A percentile compares a stretch with the other conserved stretches of the same genome.
Evolutionary conservation across 2,113 vertebrate genomes (phyloP).

Genomic region (Pelmatolapia mariae): DNA sequence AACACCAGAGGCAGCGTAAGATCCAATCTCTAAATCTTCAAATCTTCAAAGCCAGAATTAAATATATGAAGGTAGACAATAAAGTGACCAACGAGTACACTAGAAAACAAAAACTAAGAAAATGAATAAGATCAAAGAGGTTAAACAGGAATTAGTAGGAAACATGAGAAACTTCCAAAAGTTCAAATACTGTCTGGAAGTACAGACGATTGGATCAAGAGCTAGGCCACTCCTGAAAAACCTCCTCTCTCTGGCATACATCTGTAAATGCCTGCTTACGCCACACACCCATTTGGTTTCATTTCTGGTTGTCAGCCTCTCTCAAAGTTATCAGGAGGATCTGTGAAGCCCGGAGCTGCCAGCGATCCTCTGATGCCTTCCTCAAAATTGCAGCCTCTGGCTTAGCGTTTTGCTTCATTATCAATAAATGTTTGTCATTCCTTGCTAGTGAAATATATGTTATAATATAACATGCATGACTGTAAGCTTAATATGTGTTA

Average conservation of each 20-base stretch:
- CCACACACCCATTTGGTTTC: neutral
- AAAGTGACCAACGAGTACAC: neutral
- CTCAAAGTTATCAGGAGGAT: neutral
- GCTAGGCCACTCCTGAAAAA: neutral
- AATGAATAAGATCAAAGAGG: fast-evolving
- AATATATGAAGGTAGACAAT: neutral
- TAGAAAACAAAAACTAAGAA: neutral
- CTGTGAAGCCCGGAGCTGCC: neutral
- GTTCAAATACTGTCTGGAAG: neutral
- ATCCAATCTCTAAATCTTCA: neutral
- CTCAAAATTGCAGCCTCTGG: neutral
- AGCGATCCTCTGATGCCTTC: neutral
- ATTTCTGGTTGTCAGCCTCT: neutral
- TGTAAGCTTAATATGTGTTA: neutral
- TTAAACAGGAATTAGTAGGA: fast-evolving
- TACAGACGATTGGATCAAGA: neutral
- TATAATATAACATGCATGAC: neutral
- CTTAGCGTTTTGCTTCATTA: neutral
- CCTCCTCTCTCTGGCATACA: neutral
- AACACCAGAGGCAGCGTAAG: fast-evolving
- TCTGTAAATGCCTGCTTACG: neutral
- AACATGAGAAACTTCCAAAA: neutral
- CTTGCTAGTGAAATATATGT: neutral
- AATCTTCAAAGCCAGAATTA: fast-evolving
- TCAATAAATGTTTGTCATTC: neutral